A percentile compares a stretch with the other conserved stretches of the same genome.
Conservation (phyloP, 2,113 vertebrate genomes). For the Junco hyemalis region DNA sequence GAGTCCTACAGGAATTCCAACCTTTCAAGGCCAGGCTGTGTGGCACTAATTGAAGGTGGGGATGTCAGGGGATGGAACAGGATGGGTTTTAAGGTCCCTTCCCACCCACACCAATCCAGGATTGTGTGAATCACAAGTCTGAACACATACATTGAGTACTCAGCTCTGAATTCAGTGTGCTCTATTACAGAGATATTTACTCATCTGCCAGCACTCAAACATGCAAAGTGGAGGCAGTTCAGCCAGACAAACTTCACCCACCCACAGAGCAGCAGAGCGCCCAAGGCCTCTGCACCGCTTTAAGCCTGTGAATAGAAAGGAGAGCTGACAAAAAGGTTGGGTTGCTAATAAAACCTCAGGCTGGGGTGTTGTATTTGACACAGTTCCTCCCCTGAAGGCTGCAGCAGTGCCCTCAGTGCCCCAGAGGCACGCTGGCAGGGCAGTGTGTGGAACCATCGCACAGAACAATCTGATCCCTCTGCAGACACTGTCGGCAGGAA, state of each 20-base stretch:
- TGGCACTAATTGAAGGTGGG: too few relatives aligned
- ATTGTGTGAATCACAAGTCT: not conserved
- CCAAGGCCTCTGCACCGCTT: not conserved
- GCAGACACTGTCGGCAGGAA: constrained; percentile 94
- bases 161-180: not conserved
- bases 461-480: constrained; percentile 83
- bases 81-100: not conserved
- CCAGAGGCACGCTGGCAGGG: too few relatives aligned
- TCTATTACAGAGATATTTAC: not conserved
- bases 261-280: not conserved
- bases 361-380: not conserved
- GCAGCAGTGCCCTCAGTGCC: not conserved
- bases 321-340: not conserved
- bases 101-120: not conserved
- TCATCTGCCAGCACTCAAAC: not conserved
- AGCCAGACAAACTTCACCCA: not conserved
- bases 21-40: not conserved
- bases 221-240: not conserved
- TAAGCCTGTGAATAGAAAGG: not conserved
- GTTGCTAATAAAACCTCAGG: not conserved
- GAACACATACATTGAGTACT: rapidly evolving
- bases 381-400: not conserved
- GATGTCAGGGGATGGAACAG: not conserved
- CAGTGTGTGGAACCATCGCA: constrained; percentile 94
- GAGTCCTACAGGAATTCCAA: not conserved